Evolutionary conservation across 2,113 vertebrate genomes (phyloP).

Genomic region (Neopipo cinnamomea): DNA sequence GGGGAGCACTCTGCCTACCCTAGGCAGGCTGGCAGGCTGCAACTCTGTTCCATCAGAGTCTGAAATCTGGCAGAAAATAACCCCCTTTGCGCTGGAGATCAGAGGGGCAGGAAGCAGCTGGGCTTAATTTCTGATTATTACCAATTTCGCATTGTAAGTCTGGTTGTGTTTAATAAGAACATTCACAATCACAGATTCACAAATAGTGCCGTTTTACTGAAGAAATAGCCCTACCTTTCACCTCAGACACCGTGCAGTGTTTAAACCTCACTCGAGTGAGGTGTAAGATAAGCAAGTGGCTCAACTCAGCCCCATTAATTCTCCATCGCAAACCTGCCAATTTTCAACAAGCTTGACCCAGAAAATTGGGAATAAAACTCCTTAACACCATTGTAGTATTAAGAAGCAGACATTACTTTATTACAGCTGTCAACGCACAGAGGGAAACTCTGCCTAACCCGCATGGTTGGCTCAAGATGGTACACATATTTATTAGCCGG

Average conservation of each 20-base stretch:
- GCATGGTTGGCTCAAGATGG: background rate
- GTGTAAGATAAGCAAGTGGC: background rate
- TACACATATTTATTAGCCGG: background rate
- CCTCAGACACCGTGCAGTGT: background rate
- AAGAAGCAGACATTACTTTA: background rate
- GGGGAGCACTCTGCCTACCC: background rate
- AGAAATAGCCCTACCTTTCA: background rate
- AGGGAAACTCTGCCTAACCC: background rate
- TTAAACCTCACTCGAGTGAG: background rate
- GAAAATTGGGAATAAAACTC: background rate
- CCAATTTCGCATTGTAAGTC: background rate
- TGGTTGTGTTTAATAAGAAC: background rate
- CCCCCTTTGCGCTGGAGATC: background rate
- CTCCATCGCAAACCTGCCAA: background rate
- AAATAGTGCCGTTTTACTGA: background rate
- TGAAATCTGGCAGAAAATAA: background rate
- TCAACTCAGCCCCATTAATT: background rate
- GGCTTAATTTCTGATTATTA: background rate
- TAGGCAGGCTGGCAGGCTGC: fast-evolving
- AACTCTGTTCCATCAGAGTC: background rate
- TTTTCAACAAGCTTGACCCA: background rate
- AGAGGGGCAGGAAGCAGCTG: background rate
- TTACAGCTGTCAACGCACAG: background rate
- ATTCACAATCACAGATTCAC: background rate
- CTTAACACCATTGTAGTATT: background rate